Evolutionary conservation across 2,113 vertebrate genomes (phyloP).

Genomic region (Megaceryle maxima): DNA sequence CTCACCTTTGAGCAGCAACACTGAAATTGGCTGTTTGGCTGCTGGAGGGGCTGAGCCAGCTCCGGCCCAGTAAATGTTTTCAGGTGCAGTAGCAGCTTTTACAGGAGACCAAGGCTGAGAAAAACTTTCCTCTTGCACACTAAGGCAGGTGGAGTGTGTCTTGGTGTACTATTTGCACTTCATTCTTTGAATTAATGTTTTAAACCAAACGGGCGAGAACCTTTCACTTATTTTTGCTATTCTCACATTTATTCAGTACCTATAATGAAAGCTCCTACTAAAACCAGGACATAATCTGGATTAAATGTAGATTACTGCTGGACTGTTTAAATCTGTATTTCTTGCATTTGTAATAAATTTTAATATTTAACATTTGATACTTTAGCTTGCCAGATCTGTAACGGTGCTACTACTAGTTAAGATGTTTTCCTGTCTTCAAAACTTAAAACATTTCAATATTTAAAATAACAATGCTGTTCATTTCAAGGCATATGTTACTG

Average conservation of each 20-base stretch:
- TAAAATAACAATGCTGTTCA: conserved; percentile 25
- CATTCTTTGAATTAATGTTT: not conserved
- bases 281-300: not conserved
- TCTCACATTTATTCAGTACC: not conserved
- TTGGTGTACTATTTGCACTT: not conserved
- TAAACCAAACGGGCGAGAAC: not conserved
- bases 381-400: not conserved
- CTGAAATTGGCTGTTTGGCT: not conserved
- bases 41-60: not conserved
- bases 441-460: conserved; percentile 9
- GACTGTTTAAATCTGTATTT: not conserved
- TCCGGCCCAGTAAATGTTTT: not conserved
- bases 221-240: not conserved
- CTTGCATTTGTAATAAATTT: not conserved
- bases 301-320: not conserved
- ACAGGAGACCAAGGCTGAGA: not conserved
- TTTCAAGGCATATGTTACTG: conserved; percentile 14
- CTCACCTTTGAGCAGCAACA: not conserved
- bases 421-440: not conserved
- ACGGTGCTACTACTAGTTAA: not conserved
- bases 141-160: not conserved
- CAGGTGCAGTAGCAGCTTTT: not conserved
- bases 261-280: not conserved
- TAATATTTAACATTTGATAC: not conserved
- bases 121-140: not conserved